Evolutionary conservation across 2,113 vertebrate genomes (phyloP).

Genomic region (Regulus satrapa): DNA sequence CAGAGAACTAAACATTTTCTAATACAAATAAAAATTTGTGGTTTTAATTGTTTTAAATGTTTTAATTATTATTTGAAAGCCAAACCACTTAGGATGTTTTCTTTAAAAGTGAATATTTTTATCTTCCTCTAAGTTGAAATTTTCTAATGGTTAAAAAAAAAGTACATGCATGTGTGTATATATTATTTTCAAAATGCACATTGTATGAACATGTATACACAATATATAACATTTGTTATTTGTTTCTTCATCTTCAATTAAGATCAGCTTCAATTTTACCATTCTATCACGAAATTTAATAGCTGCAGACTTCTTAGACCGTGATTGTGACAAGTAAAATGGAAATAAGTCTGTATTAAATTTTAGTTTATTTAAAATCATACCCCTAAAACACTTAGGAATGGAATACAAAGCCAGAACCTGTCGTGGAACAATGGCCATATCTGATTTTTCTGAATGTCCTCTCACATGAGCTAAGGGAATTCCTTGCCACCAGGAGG

Average conservation of each 20-base stretch:
- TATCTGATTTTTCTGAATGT: background rate
- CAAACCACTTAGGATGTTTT: fast-evolving
- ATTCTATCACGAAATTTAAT: background rate
- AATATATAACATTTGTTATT: background rate
- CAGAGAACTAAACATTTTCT: background rate
- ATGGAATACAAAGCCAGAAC: background rate
- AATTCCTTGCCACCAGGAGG: background rate
- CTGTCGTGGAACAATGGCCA: background rate
- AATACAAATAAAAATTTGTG: background rate
- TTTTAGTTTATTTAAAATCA: background rate
- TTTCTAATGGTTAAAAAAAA: background rate
- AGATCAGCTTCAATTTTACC: background rate
- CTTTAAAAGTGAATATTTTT: background rate
- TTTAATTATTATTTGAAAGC: background rate
- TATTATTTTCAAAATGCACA: background rate
- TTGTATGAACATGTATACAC: background rate
- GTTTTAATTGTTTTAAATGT: background rate
- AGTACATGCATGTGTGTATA: fast-evolving
- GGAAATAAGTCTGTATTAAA: background rate
- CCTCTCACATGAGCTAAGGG: background rate
- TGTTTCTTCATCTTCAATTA: background rate
- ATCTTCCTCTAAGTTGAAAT: background rate
- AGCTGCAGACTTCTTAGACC: background rate
- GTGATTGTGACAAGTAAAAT: background rate
- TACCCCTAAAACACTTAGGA: background rate